Evolutionary conservation across 2,113 vertebrate species (phyloP), one percentile per base, ranked within the genome.

Genomic region (Zingel zingel): DNA sequence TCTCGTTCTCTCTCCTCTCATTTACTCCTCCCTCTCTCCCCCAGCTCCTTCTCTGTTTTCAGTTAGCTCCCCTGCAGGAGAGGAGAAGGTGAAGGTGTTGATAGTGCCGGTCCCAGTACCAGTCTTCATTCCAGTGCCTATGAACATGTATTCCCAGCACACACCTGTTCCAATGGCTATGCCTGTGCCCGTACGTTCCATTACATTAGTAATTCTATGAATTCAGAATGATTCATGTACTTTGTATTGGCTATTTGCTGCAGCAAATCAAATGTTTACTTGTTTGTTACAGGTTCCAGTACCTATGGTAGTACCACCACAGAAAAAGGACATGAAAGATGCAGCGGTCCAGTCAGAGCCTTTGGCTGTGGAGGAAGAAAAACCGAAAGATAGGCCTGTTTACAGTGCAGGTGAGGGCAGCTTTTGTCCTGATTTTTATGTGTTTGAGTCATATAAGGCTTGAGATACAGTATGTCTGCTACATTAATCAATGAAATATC

Each of bases 71-170:
- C 64, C 82, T 57, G 66, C 54, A 76, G 89, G 78, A 6, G 89
- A 87, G 74, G 92, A 93, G 71, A 89, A 72, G 0, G 96, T 97
- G 70, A 96, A 94, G 77, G 84, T 97, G 82, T 2, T 98, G 51
- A 93, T 98, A 88, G 95, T 99, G 57, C 97, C 98, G 27, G 90
- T 99, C 79, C 97, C 97, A 23, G 96, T 99, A 8, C 98, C 98
- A 4, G 94, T 99, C 85, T 99, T 97, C 90, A 95, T 99, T 71
- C 98, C 98, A 84, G 94, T 99, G 85, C 98, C 98, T 79, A 93
- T 99, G 95, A 97, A 97, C 92, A 95, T 99, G 92, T 99, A 97
- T 92, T 96, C 97, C 56, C 98, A 99, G 90, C 97, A 96, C 93
- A 96, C 96, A 6, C 98, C 98, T 45, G 94, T 98, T 83, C 96